These are phyloP conservation scores for Erebia palarica DNA, from an alignment of 2,888 invertebrate species.

Conservation along the genomic window DNA sequence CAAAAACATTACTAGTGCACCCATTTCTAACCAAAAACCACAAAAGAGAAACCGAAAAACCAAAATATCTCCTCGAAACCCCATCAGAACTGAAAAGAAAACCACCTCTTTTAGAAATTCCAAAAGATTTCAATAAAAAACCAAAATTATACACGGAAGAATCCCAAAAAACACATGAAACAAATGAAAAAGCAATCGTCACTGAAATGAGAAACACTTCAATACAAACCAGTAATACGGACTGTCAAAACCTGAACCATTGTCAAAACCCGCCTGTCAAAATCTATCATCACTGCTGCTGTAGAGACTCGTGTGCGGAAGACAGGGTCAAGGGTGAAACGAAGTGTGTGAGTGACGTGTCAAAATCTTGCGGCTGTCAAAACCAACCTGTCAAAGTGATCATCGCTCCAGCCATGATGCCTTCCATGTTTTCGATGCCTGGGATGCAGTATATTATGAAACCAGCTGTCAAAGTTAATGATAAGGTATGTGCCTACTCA, in stretches of 20 bases:
- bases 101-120: slow-evolving; percentile 63
- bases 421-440: slow-evolving; percentile 61
- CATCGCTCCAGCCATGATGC: slow-evolving; percentile 73
- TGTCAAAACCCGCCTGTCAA: slow-evolving; percentile 37
- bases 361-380: slow-evolving; percentile 50
- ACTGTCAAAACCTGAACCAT: slow-evolving; percentile 32
- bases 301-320: slow-evolving; percentile 40
- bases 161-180: not conserved
- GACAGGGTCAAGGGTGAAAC: slow-evolving; percentile 21
- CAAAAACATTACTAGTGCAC: slow-evolving; percentile 67
- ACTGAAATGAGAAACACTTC: slow-evolving; percentile 51
- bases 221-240: slow-evolving; percentile 40
- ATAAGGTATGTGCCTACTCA: slow-evolving; percentile 57
- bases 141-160: slow-evolving; percentile 55
- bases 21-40: slow-evolving; percentile 51
- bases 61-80: slow-evolving; percentile 66
- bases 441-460: slow-evolving; percentile 67
- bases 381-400: slow-evolving; percentile 66
- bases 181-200: slow-evolving; percentile 31
- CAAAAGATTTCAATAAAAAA: slow-evolving; percentile 59
- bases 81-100: slow-evolving; percentile 69
- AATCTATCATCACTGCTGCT: slow-evolving; percentile 57
- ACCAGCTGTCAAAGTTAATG: slow-evolving; percentile 51
- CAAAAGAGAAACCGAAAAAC: slow-evolving; percentile 41
- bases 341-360: slow-evolving; percentile 29